Base-by-base conservation (phyloP, 2,888 invertebrate species). In the Diloba caeruleocephala region DNA sequence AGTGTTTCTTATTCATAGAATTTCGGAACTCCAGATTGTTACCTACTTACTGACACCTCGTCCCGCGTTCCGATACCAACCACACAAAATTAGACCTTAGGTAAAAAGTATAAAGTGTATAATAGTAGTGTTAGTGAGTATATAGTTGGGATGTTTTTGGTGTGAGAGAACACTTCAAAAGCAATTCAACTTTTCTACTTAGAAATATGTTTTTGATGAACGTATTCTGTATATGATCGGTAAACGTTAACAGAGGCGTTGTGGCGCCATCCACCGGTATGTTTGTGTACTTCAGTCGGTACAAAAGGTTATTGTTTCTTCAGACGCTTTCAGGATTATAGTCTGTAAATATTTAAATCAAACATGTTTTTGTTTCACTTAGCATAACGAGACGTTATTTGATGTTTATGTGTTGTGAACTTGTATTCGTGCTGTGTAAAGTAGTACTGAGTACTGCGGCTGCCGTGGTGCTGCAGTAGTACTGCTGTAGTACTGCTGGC, bases 1-100 rank as follows among this genome's bases (percentile, higher is more conserved):
- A 76, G 65, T 71, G 73, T 73, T 78, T 78, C 71, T 75, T 81
- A 81, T 80, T 80, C 81, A 81, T 79, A 74, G 77, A 78, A 78
- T 73, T 78, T 77, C 48, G 62, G 61, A 25, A 55, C 52, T 63
- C 50, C 58, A 63, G 66, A 65, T 78, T 72, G 74, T 71, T 66
- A 62, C 52, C 56, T 67, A 60, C 61, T 68, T 43, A 58, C 59
- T 39, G 45, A 46, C 57, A 55, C 52, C 29, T 55, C 52, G 53
- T 23, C 43, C 33, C 23, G 50, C 33, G 34, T 34, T 15, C 9
- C 13, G 5, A 12, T 5, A 9, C 21, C 9, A 0, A 1, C 19
- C 42, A 14, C 26, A 10, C 12, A 19, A 48, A 45, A 57, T 23
- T 13, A 8, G 32, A 56, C 62, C 44, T 42, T 60, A 53, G 14